Conservation (phyloP, 1,140 invertebrate genomes). For the Aculops lycopersici region DNA sequence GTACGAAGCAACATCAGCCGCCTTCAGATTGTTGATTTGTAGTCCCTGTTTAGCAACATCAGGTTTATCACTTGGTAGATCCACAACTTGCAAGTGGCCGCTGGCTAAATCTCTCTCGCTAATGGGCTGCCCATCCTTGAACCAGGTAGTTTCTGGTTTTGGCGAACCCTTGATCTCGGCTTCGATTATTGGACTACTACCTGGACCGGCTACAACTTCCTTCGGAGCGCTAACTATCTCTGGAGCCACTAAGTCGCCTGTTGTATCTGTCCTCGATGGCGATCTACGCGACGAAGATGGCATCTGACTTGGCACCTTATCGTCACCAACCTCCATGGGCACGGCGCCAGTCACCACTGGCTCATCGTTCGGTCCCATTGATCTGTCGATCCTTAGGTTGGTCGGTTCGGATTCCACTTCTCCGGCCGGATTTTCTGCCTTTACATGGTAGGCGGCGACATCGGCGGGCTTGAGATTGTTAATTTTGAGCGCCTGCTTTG, state of each 20-base stretch:
- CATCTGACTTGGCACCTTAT: too few species aligned
- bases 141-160: slow-evolving; percentile 10
- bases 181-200: slow-evolving; percentile 14
- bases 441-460: slow-evolving; percentile 23
- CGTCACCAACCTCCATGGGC: too few species aligned
- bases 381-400: slow-evolving; percentile 2
- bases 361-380: not conserved
- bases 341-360: not conserved
- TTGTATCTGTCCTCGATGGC: not conserved
- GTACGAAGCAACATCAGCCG: slow-evolving; percentile 25
- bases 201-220: slow-evolving; percentile 11
- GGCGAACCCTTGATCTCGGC: slow-evolving; percentile 16
- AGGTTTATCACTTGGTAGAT: slow-evolving; percentile 36
- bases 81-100: slow-evolving; percentile 40
- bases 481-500: slow-evolving; percentile 19
- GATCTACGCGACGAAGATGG: too few species aligned
- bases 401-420: slow-evolving; percentile 21
- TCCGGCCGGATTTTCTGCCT: slow-evolving; percentile 20
- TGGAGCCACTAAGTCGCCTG: not conserved
- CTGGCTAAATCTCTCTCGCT: slow-evolving; percentile 19
- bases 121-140: slow-evolving; percentile 34
- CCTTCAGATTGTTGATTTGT: slow-evolving; percentile 21
- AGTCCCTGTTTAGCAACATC: slow-evolving; percentile 16
- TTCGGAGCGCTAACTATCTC: not conserved
- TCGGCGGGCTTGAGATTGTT: slow-evolving; percentile 22